Evolutionary conservation across 2,888 invertebrate genomes (phyloP).

Genomic region (Amblyjoppa proteus): DNA sequence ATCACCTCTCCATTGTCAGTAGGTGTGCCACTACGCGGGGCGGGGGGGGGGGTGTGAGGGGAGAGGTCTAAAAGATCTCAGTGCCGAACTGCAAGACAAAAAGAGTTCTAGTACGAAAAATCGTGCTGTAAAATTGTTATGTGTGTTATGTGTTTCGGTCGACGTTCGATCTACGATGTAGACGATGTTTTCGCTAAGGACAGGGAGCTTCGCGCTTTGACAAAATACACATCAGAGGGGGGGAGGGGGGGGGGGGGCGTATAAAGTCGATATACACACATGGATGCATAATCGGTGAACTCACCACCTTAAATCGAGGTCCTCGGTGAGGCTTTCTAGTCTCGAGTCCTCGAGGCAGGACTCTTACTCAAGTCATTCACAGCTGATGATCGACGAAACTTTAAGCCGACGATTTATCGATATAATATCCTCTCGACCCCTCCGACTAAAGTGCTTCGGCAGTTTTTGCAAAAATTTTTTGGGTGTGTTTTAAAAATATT

Average conservation of each 20-base stretch:
- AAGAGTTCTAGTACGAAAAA: slow-evolving; percentile 51
- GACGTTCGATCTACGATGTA: slow-evolving; percentile 3
- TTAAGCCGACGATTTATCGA: not conserved
- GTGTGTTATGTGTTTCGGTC: slow-evolving; percentile 1
- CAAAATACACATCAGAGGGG: not conserved
- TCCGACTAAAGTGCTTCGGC: not conserved
- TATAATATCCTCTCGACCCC: not conserved
- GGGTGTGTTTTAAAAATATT: not conserved
- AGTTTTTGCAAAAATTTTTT: not conserved
- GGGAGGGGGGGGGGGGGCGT: not conserved
- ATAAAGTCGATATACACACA: not conserved
- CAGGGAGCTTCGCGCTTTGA: not conserved
- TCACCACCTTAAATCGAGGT: slow-evolving; percentile 64
- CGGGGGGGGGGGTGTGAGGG: slow-evolving; percentile 34
- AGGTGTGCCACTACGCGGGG: slow-evolving; percentile 69
- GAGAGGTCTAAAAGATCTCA: slow-evolving; percentile 66
- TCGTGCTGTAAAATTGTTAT: slow-evolving; percentile 48
- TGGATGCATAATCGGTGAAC: slow-evolving; percentile 14
- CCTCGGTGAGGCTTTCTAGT: slow-evolving; percentile 48
- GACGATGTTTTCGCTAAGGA: not conserved
- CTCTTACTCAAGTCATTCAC: slow-evolving; percentile 67
- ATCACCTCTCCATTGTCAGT: slow-evolving; percentile 73
- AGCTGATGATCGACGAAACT: slow-evolving; percentile 31
- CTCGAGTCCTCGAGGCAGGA: slow-evolving; percentile 68
- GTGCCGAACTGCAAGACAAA: slow-evolving; percentile 68